phyloP scores from a whole-genome alignment of 2,888 invertebrate species.

The Pseudoips prasinana region DNA sequence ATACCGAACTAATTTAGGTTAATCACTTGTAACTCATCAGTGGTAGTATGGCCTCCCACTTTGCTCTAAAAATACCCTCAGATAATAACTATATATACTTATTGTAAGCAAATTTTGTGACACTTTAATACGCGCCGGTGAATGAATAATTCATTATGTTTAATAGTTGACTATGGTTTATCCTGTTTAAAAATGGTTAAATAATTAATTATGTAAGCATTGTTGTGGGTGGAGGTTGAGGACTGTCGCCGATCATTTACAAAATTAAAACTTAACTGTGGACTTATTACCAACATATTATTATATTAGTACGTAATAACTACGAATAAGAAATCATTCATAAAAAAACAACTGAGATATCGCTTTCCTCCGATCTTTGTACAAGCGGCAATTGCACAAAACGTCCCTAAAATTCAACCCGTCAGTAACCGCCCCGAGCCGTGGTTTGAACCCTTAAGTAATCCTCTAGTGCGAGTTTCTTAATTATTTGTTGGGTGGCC shows the following conservation, averaged over 20 bases:
- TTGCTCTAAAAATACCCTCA: constrained; percentile 38
- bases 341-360: too few relatives aligned
- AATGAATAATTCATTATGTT: constrained; percentile 39
- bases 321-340: too few relatives aligned
- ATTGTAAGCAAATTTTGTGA: constrained; percentile 41
- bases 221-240: constrained; percentile 23
- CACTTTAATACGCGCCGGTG: constrained; percentile 23
- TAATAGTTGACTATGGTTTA: constrained; percentile 35
- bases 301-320: too few relatives aligned
- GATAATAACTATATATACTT: constrained; percentile 36
- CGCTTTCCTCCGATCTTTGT: too few relatives aligned
- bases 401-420: too few relatives aligned
- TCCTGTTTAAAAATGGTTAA: constrained; percentile 42
- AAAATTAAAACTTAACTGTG: neutral
- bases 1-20: constrained; percentile 42
- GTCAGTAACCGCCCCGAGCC: too few relatives aligned
- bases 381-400: too few relatives aligned
- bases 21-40: constrained; percentile 43
- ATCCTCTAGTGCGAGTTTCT: too few relatives aligned
- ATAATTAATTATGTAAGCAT: constrained; percentile 43
- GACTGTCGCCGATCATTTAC: constrained; percentile 9
- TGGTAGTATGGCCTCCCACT: constrained; percentile 43
- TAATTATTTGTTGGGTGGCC: too few relatives aligned
- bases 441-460: too few relatives aligned
- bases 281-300: too few relatives aligned